Evolutionary conservation across 2,888 invertebrate species (phyloP), one percentile per base, ranked within the genome.

Genomic region (Sphinx pinastri): DNA sequence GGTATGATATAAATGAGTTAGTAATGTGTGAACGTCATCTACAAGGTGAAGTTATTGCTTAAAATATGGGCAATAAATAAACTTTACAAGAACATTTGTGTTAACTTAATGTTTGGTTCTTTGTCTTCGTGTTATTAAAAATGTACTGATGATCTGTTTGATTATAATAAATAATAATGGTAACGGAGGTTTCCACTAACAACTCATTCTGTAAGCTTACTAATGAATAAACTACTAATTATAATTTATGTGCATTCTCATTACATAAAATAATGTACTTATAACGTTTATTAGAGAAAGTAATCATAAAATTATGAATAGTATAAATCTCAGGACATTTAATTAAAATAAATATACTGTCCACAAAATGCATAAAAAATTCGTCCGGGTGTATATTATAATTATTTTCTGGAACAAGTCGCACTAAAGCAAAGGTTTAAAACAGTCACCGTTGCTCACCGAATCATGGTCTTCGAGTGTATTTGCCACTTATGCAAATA

Each of bases 1-100:
- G 95, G 95, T 84, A 96, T 95, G 90, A 94, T 59, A 19, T 63
- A 45, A 67, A 70, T 70, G 8, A 70, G 58, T 70, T 57, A n/a
- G 12, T 55, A 57, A 57, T 58, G 55, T 57, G 49, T 66, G 47
- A 67, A 31, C 49, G 19, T 13, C 19, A 49, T 13, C 16, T 63
- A 49, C 47, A 49, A 47, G 63, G 19, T 63, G 47, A 12, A 63
- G 45, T 63, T 19, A 49, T 19, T 63, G 49, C 63, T 19, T 47
- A 16, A 19, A 47, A 47, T 49, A 47, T 63, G 60, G 60, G 47
- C 13, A 19, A 13, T 47, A 19, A 47, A 19, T 55, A 25, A 7
- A 49, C 13, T 45, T n/a, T 47, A 63, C 60, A 45, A 19, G 49
- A 63, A 63, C 49, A 63, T 49, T 63, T 63, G 63, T 63, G 63